Evolutionary conservation across 2,113 vertebrate species (phyloP), one percentile per base, ranked within the genome.

Genomic region (Canis aureus): DNA sequence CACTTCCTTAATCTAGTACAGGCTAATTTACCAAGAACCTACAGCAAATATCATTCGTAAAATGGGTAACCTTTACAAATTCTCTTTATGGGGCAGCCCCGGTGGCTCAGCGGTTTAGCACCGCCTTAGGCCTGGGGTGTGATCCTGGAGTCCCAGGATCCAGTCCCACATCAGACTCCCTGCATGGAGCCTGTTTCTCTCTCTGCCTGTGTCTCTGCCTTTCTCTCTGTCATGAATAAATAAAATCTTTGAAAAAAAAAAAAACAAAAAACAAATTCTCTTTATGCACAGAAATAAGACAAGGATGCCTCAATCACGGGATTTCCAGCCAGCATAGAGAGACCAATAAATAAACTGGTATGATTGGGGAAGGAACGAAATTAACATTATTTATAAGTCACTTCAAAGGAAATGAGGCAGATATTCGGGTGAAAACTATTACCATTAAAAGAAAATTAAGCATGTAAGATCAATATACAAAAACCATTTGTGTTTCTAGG

Each of bases 1-100:
- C 35, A 53, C 35, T 94, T 73, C n/a, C 91, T 94, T 82, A 82
- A 90, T 23, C 12, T 89, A 32, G 92, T 83, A n/a, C 87, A 95
- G 38, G 51, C 32, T 66, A 49, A 53, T 69, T 78, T 76, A 60
- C 12, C 22, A 88, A 88, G 95, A 96, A 38, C 38, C 22, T 91
- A 69, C 3, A 93, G 86, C 8, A 82, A 96, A 60, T 73, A 95
- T 25, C 78, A 69, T 93, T 62, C 5, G 16, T 71, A 89, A 91
- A 51, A 51, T 29, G 49, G 25, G 81, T 60, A 29, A 81, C 82
- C 43, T 80, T 79, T 49, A 67, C 69, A 55, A 79, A 60, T 95
- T 93, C 64, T 82, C 38, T 76, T 53, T 29, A 91, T 8, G 73
- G n/a, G n/a, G n/a, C n/a, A n/a, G n/a, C n/a, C n/a, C n/a, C n/a